Conservation (phyloP, 2,888 invertebrate species). For the Steinernema carpocapsae region DNA sequence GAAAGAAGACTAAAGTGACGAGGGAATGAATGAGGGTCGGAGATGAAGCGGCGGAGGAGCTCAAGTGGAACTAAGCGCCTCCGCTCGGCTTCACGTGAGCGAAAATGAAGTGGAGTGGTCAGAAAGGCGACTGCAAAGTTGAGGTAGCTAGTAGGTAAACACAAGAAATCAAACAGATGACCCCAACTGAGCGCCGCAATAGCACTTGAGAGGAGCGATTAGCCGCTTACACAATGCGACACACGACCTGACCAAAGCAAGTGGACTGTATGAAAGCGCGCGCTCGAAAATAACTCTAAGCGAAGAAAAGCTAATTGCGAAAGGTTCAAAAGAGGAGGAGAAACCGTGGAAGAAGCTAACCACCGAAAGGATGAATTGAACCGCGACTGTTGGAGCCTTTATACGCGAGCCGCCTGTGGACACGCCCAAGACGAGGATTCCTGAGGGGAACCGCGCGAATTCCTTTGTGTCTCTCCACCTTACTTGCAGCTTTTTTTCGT, state of each 20-base stretch:
- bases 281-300: not conserved
- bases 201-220: slow-evolving; percentile 22
- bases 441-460: not conserved
- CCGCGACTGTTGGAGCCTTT: not conserved
- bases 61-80: slow-evolving; percentile 17
- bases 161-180: slow-evolving; percentile 27
- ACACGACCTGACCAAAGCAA: not conserved
- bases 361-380: not conserved
- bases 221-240: slow-evolving; percentile 35
- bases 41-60: not conserved
- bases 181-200: not conserved
- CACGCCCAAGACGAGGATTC: slow-evolving; percentile 23
- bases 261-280: not conserved
- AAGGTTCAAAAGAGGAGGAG: slow-evolving; percentile 15
- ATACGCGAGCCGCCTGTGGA: slow-evolving; percentile 2
- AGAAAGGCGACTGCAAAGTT: slow-evolving; percentile 11
- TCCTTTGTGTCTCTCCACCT: slow-evolving; percentile 19
- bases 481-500: slow-evolving; percentile 10
- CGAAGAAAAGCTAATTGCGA: not conserved
- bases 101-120: slow-evolving; percentile 33
- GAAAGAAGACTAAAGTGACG: slow-evolving; percentile 6
- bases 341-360: not conserved
- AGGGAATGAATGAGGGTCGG: not conserved
- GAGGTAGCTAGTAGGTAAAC: slow-evolving; percentile 4
- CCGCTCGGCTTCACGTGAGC: slow-evolving; percentile 30